These are phyloP conservation scores for Myripristis jacobus DNA, from an alignment of 2,797 vertebrate genomes.

Conservation along the genomic window DNA sequence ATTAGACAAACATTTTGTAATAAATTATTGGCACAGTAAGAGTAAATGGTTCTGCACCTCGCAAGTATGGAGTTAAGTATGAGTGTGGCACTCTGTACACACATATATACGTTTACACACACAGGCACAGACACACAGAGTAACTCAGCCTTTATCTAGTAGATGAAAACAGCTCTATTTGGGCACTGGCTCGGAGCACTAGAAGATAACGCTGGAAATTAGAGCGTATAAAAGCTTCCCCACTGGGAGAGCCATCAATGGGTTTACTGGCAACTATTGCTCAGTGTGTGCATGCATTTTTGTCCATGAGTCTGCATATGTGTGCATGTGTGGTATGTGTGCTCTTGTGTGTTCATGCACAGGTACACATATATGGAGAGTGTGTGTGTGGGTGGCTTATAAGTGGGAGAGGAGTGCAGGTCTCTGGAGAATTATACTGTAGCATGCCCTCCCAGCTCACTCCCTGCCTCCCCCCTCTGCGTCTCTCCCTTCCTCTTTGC, in stretches of 20 bases:
- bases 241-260: conserved; percentile 50
- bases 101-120: conserved; percentile 13
- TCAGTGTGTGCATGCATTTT: conserved; percentile 22
- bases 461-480: not conserved
- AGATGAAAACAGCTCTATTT: conserved; percentile 73
- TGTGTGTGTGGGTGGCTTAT: conserved; percentile 48
- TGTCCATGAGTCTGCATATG: conserved; percentile 20
- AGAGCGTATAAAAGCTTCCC: conserved; percentile 66
- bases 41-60: not conserved
- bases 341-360: conserved; percentile 20
- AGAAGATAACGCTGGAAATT: conserved; percentile 74
- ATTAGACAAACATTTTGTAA: conserved; percentile 13
- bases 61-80: conserved; percentile 23
- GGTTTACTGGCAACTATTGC: conserved; percentile 54
- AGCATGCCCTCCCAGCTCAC: not conserved
- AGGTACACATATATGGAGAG: conserved; percentile 43
- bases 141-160: conserved; percentile 54
- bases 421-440: conserved; percentile 56
- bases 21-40: not conserved
- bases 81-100: conserved; percentile 2
- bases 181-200: conserved; percentile 53
- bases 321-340: conserved; percentile 33
- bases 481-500: not conserved
- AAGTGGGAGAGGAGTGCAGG: conserved; percentile 51
- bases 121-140: conserved; percentile 9